Percentiles rank a stretch among this genome's conserved stretches.
phyloP scores from a whole-genome alignment of 2,797 vertebrate genomes.

The Ctenochaetus hawaiiensis region DNA sequence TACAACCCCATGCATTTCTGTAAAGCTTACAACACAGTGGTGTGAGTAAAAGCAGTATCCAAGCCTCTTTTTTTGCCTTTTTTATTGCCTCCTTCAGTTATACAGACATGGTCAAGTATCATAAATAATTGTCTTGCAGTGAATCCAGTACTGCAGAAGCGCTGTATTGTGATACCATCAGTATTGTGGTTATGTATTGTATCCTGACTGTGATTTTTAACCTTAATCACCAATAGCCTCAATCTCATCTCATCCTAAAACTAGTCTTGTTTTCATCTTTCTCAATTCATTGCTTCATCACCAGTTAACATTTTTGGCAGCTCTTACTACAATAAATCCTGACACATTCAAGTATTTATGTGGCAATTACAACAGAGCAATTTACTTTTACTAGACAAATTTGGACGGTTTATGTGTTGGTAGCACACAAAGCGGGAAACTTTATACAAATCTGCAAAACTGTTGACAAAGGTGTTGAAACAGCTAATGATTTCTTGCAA shows the following conservation, averaged over 20 bases:
- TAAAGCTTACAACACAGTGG: too few species aligned
- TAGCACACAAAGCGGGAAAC: slow-evolving; percentile 40
- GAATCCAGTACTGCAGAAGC: too few species aligned
- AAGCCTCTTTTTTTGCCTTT: too few species aligned
- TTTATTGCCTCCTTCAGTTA: too few species aligned
- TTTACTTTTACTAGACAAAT: slow-evolving; percentile 51
- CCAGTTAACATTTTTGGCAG: slow-evolving; percentile 28
- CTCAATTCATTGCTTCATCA: slow-evolving; percentile 7
- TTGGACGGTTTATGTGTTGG: slow-evolving; percentile 30
- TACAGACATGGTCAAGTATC: too few species aligned
- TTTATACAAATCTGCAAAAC: slow-evolving; percentile 48
- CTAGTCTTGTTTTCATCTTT: slow-evolving; percentile 9
- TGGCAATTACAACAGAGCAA: slow-evolving; percentile 59
- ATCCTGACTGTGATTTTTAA: too few species aligned
- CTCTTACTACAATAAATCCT: slow-evolving; percentile 27
- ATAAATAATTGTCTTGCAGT: too few species aligned
- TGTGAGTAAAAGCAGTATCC: too few species aligned
- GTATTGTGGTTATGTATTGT: too few species aligned
- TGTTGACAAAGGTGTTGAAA: slow-evolving; percentile 30
- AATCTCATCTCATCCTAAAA: slow-evolving; percentile 15
- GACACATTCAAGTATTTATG: slow-evolving; percentile 59
- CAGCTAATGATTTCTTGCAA: not conserved
- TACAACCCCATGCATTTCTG: too few species aligned
- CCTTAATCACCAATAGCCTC: slow-evolving; percentile 7
- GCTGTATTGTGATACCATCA: too few species aligned